Evolutionary conservation across 2,888 invertebrate genomes (phyloP).

Genomic region (Keiferia lycopersicella): DNA sequence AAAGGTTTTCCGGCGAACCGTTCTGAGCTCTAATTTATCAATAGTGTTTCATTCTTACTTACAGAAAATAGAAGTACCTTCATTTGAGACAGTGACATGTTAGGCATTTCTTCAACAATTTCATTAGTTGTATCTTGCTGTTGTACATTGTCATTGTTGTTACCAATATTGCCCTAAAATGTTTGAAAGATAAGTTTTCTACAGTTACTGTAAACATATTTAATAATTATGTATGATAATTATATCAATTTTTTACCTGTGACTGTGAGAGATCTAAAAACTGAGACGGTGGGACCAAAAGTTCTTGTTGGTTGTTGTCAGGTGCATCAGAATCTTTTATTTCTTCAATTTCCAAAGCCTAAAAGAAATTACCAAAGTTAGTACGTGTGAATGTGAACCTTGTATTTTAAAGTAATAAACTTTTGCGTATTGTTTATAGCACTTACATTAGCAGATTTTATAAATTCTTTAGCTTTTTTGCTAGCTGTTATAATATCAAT

Average conservation of each 20-base stretch:
- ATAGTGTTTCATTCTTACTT: too few relatives aligned
- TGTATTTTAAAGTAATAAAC: too few relatives aligned
- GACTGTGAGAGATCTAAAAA: slow-evolving; percentile 56
- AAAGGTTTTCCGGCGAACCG: too few relatives aligned
- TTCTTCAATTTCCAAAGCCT: slow-evolving; percentile 36
- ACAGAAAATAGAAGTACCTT: neutral
- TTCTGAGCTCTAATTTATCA: too few relatives aligned
- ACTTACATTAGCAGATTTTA: slow-evolving; percentile 14
- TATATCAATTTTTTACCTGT: slow-evolving; percentile 38
- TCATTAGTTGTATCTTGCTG: too few relatives aligned
- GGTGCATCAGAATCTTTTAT: slow-evolving; percentile 55
- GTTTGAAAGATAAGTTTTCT: too few relatives aligned
- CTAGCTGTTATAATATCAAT: slow-evolving; percentile 48
- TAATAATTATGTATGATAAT: neutral
- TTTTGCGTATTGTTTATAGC: neutral
- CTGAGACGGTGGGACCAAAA: slow-evolving; percentile 61
- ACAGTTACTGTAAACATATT: too few relatives aligned
- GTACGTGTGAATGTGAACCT: too few relatives aligned
- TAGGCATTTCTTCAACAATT: neutral
- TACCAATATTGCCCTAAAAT: too few relatives aligned
- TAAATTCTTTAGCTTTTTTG: slow-evolving; percentile 23
- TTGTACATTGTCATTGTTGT: too few relatives aligned
- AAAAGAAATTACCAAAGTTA: neutral
- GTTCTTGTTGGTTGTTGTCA: slow-evolving; percentile 37
- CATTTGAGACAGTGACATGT: neutral